These are phyloP conservation scores for Zootoca vivipara DNA, from an alignment of 2,113 vertebrate genomes.

Conservation along the genomic window DNA sequence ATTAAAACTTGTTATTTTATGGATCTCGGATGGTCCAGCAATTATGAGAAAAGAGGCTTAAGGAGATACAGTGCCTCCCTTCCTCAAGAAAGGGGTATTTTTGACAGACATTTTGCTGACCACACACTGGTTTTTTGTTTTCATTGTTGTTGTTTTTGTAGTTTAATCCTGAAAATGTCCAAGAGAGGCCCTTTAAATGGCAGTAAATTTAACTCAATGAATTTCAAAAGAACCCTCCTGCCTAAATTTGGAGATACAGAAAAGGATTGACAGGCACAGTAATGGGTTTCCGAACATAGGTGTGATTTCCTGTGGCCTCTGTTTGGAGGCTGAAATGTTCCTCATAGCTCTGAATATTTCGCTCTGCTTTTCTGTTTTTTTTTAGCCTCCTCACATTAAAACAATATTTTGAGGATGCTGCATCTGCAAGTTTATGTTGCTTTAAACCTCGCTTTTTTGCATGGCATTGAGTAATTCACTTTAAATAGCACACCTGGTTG, in stretches of 20 bases:
- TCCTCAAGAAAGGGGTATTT: too few relatives aligned
- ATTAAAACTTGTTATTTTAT: too few relatives aligned
- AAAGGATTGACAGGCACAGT: background rate
- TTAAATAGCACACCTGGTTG: background rate
- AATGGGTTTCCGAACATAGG: background rate
- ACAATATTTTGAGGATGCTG: accelerated
- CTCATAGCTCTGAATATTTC: background rate
- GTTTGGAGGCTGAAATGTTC: background rate
- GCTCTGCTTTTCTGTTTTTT: accelerated
- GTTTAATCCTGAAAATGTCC: background rate
- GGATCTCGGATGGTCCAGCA: too few relatives aligned
- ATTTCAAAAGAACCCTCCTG: background rate
- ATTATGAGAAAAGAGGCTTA: too few relatives aligned
- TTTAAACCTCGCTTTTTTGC: constrained; percentile 23
- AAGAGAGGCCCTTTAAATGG: background rate
- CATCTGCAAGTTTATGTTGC: constrained; percentile 28
- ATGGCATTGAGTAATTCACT: constrained; percentile 21
- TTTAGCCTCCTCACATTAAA: background rate
- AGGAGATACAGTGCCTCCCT: too few relatives aligned
- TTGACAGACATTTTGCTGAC: background rate
- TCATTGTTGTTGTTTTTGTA: background rate
- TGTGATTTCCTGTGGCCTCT: background rate
- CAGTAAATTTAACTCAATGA: background rate
- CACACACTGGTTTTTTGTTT: background rate
- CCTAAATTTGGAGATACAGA: background rate